Base-by-base conservation (phyloP, 2,113 vertebrate species). In the Pogonocichla stellata region DNA sequence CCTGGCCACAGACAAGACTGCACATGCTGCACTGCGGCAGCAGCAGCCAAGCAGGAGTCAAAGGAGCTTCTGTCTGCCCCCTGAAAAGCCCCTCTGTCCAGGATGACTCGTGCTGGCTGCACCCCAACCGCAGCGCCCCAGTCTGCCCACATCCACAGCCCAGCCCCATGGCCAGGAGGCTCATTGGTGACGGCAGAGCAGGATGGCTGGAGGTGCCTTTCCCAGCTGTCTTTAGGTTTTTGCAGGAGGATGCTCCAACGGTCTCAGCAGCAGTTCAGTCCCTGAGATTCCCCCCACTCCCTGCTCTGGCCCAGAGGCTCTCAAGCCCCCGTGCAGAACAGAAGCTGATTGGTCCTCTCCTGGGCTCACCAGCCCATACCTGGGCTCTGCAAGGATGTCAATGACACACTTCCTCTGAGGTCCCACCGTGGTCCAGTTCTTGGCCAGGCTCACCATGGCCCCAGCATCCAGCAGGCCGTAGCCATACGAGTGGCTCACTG, bases 401-500 rank as follows among this genome's bases (percentile, higher is more conserved):
- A 99, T 97, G 93, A 98, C 96, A 77, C 99, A 99, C 72, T 99
- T 99, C 95, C 98, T 98, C 97, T 99, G 99, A 2, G 98, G 98
- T 75, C 98, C 98, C 95, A 99, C 98, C 0, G 97, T 98, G 20
- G 98, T 99, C 99, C 99, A 99, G 98, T 99, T 99, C 97, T 98
- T 98, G 86, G 99, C 99, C 94, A 99, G 93, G 73, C 96, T 95
- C 86, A 99, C 99, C 99, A 99, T 99, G 74, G 98, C 98, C 3
- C 99, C 99, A 0, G 99, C 99, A 3, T 99, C 99, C 96, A 99
- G 96, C 60, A 99, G 98, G 18, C 99, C 99, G 0, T 99, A 99
- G 74, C 99, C 99, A 0, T 99, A 99, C 0, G 99, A 99, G 69
- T 99, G 99, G 97, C 99, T 99, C 96, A 99, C 99, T 99, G 98